A percentile compares a stretch with the other conserved stretches of the same genome.
Evolutionary conservation across 2,113 vertebrate genomes (phyloP).

Genomic region (Trinectes maculatus): DNA sequence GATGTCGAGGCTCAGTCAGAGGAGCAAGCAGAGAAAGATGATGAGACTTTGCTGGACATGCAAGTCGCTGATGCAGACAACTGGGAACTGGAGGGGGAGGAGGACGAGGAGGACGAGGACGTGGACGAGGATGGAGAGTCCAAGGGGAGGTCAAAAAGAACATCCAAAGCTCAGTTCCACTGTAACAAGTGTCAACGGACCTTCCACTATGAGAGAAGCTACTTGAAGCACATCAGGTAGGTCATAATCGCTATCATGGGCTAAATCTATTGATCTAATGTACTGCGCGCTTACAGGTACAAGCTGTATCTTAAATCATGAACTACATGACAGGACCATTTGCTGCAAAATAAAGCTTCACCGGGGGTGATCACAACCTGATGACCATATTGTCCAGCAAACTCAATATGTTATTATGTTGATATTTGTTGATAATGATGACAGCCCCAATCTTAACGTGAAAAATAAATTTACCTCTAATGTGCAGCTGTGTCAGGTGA

Average conservation of each 20-base stretch:
- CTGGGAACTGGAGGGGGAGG: slow-evolving; percentile 33
- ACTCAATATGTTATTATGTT: too few species aligned
- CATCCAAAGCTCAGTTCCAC: slow-evolving; percentile 82
- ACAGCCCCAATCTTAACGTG: too few species aligned
- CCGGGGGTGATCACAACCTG: background rate
- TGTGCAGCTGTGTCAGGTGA: too few species aligned
- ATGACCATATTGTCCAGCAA: too few species aligned
- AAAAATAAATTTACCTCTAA: too few species aligned
- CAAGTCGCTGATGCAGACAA: background rate
- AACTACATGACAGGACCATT: background rate
- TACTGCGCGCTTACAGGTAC: too few species aligned
- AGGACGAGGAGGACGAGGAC: background rate
- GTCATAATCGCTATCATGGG: background rate
- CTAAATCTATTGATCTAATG: too few species aligned
- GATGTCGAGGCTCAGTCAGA: slow-evolving; percentile 7
- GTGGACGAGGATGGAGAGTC: slow-evolving; percentile 43
- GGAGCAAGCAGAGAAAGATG: background rate
- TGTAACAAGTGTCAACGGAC: slow-evolving; percentile 83
- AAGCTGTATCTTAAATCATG: too few species aligned
- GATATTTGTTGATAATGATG: too few species aligned
- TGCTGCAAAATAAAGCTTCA: background rate
- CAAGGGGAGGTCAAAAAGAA: slow-evolving; percentile 53
- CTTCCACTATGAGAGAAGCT: slow-evolving; percentile 83
- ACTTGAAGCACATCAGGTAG: slow-evolving; percentile 81
- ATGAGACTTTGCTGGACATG: background rate